Evolutionary conservation across 2,888 invertebrate species (phyloP).

Genomic region (Caenorhabditis macrosperma): DNA sequence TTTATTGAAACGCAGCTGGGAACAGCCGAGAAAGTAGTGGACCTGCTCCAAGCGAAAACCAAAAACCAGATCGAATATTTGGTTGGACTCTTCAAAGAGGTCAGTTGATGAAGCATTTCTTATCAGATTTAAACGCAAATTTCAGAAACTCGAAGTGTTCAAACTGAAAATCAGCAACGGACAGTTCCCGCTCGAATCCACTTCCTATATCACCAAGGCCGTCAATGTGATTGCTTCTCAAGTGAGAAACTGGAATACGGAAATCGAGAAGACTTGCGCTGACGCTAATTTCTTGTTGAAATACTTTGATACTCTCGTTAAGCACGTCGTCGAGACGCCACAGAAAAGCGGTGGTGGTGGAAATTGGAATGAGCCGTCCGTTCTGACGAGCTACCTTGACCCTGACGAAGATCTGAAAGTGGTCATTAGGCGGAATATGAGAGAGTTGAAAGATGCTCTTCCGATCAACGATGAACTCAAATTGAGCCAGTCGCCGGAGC

Average conservation of each 20-base stretch:
- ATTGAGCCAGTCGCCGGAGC: not conserved
- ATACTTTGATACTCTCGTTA: slow-evolving; percentile 10
- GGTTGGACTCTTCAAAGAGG: slow-evolving; percentile 1
- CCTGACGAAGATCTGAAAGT: not conserved
- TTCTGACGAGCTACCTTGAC: no score
- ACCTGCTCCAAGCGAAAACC: not conserved
- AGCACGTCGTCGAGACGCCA: slow-evolving; percentile 1
- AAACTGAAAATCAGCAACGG: slow-evolving; percentile 6
- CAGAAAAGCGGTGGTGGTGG: not conserved
- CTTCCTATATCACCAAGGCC: slow-evolving; percentile 6
- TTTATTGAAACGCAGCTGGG: slow-evolving; percentile 16
- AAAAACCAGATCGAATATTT: slow-evolving; percentile 8
- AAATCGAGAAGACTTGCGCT: slow-evolving; percentile 1
- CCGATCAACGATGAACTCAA: slow-evolving; percentile 2
- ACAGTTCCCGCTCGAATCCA: slow-evolving; percentile 16
- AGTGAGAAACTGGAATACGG: slow-evolving; percentile 4
- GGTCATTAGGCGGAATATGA: not conserved
- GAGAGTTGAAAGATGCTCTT: not conserved
- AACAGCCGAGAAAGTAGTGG: slow-evolving; percentile 11
- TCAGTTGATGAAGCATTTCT: not conserved
- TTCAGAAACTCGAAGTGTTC: slow-evolving; percentile 14
- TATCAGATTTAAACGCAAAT: not conserved
- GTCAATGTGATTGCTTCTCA: slow-evolving; percentile 6
- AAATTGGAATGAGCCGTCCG: slow-evolving; percentile 1
- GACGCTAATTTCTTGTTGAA: not conserved